phyloP scores from a whole-genome alignment of 2,113 vertebrate genomes.

The Laticauda colubrina region DNA sequence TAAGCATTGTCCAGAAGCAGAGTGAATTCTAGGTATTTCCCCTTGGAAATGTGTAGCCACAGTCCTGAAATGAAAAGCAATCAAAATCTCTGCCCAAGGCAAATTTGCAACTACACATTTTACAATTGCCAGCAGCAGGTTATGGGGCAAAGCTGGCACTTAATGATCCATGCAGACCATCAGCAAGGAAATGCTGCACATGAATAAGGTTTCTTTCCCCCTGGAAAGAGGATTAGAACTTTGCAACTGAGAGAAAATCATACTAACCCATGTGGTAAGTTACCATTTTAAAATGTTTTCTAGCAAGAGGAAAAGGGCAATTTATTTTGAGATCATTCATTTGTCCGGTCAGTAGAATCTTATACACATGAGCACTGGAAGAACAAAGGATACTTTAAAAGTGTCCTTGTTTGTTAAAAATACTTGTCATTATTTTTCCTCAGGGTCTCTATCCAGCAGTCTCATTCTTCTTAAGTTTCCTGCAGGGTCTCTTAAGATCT shows the following conservation, averaged over 20 bases:
- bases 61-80: slow-evolving; percentile 42
- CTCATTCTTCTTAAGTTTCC: not conserved
- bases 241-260: slow-evolving; percentile 15
- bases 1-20: slow-evolving; percentile 22
- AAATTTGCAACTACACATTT: slow-evolving; percentile 28
- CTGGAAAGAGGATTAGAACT: not conserved
- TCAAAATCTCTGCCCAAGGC: slow-evolving; percentile 27
- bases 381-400: slow-evolving; percentile 4
- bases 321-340: not conserved
- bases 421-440: not conserved
- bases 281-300: not conserved
- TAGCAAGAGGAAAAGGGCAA: not conserved
- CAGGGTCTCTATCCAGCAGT: not conserved
- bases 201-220: slow-evolving; percentile 7
- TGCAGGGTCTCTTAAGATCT: not conserved
- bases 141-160: slow-evolving; percentile 7
- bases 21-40: slow-evolving; percentile 30
- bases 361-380: not conserved
- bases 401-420: not conserved
- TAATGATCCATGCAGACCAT: slow-evolving; percentile 9
- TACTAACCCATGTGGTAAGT: not conserved
- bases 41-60: slow-evolving; percentile 28
- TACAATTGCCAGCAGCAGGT: slow-evolving; percentile 27
- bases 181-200: slow-evolving; percentile 10
- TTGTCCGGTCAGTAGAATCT: not conserved